phyloP scores from a whole-genome alignment of 2,888 invertebrate species.

The Ethmia dodecea region DNA sequence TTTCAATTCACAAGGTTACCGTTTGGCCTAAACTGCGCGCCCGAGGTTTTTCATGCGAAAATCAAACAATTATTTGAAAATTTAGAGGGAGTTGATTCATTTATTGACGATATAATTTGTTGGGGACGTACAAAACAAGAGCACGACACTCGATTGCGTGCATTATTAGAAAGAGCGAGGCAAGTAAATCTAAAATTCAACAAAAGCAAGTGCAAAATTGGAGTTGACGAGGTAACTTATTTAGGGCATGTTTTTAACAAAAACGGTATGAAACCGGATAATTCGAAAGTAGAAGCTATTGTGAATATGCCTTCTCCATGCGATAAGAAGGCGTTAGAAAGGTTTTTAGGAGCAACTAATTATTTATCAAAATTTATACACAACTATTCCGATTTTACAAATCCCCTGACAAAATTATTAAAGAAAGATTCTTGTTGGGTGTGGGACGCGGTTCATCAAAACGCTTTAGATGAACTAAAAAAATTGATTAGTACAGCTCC shows the following conservation, averaged over 20 bases:
- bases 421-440: constrained; percentile 1
- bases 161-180: constrained; percentile 1
- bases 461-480: constrained; percentile 1
- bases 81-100: constrained; percentile 3
- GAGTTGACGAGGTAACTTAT: constrained; percentile 5
- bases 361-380: constrained; percentile 9
- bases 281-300: neutral
- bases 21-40: constrained; percentile 13
- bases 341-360: constrained; percentile 6
- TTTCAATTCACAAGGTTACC: constrained; percentile 20
- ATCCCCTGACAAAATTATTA: neutral
- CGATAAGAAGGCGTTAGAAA: constrained; percentile 3
- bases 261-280: constrained; percentile 6
- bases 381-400: constrained; percentile 5
- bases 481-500: constrained; percentile 2
- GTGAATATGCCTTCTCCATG: neutral
- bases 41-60: too few relatives aligned
- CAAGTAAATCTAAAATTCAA: constrained; percentile 6
- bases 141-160: neutral
- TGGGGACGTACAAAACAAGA: constrained; percentile 5
- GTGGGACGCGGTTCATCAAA: constrained; percentile 1
- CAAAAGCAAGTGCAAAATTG: constrained; percentile 6
- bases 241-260: constrained; percentile 4
- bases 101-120: constrained; percentile 8
- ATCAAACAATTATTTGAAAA: constrained; percentile 3